Evolutionary conservation across 2,113 vertebrate genomes (phyloP), one percentile per base, ranked within the genome.

Genomic region (Xenopus tropicalis): DNA sequence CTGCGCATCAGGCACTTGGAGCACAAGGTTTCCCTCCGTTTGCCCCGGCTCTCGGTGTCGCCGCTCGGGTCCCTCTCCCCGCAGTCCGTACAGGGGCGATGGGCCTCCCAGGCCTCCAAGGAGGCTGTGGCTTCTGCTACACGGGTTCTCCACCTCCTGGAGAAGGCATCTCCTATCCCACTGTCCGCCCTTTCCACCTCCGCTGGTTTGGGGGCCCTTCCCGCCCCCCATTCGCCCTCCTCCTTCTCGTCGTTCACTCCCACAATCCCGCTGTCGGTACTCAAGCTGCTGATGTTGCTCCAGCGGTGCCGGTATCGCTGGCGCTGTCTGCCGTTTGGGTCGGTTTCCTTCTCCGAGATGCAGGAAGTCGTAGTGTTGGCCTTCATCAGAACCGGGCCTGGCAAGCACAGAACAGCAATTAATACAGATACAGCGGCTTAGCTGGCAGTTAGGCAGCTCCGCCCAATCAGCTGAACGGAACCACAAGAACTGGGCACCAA

Each of bases 231-330:
- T 29, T 94, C 94, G 3, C 86, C 82, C 2, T 84, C 82, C 0
- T 88, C 85, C 11, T 24, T 79, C 73, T 91, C 90, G 14, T 95
- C 92, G 0, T 87, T 91, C 69, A 94, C 84, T 0, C 93, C 93
- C 9, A 94, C 92, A 1, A 97, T 92, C 0, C 94, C 94, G 0
- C 95, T 96, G 92, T 95, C 95, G 0, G 92, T 90, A 46, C 95
- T 97, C 79, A 95, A 86, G 80, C 93, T 94, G 88, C 94, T 96
- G 80, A 94, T 85, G 6, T 93, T 95, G 83, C 94, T 96, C 94
- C 95, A 96, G 37, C 94, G 94, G 57, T 90, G 93, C 54, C 92
- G 84, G 65, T 85, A 83, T 64, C 79, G 81, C 6, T 85, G 78
- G 11, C 74, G 84, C 56, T 79, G 69, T 14, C 81, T 43, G 1